These are phyloP conservation scores for Anoura caudifer DNA, from an alignment of 2,113 vertebrate species.

Conservation along the genomic window DNA sequence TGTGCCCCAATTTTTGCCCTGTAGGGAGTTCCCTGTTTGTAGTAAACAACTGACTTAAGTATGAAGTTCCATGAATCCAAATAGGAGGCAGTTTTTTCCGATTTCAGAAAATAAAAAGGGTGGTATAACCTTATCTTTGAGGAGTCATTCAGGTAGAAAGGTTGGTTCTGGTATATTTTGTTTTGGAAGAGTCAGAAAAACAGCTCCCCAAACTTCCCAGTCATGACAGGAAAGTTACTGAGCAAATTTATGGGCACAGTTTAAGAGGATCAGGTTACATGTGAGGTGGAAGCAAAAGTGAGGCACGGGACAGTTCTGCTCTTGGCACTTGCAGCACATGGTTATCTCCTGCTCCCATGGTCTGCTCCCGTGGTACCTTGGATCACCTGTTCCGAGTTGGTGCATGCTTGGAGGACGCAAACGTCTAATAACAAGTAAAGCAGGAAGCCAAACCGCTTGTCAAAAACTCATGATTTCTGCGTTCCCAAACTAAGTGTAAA, in stretches of 20 bases:
- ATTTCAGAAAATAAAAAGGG: neutral
- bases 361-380: neutral
- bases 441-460: neutral
- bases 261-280: neutral
- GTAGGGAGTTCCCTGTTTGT: neutral
- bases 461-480: neutral
- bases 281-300: neutral
- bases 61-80: neutral
- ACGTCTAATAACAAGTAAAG: neutral
- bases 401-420: neutral
- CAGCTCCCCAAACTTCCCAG: neutral
- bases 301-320: neutral
- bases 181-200: conserved; percentile 1
- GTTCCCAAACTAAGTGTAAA: neutral
- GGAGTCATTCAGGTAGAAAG: neutral
- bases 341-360: neutral
- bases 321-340: neutral
- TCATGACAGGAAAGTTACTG: neutral
- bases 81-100: neutral
- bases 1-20: neutral
- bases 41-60: neutral
- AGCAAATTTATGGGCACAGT: neutral
- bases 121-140: neutral
- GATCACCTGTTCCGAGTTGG: neutral
- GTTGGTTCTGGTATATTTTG: neutral